Base-by-base conservation (phyloP, 1,140 invertebrate species). In the Drosophila tani region DNA sequence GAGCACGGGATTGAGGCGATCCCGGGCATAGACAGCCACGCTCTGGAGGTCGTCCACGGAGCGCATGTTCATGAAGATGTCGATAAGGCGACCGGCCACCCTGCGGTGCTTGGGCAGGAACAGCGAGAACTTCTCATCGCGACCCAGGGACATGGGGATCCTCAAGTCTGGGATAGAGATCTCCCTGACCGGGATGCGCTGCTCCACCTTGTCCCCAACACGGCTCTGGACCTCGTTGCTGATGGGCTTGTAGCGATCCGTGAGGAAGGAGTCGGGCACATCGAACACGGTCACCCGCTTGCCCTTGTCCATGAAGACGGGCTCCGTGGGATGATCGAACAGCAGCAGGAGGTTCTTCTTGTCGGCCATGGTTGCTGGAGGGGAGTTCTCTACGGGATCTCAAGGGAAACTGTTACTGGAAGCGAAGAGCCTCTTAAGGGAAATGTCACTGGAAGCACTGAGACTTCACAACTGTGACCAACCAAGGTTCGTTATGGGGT, bases 241-340 rank as follows among this genome's bases (percentile, higher is more conserved):
- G 0, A 95, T 92, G 0, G 93, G 75, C 35, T 94, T 94, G 76
- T 96, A 96, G 65, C 95, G 94, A 12, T 96, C 95, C n/a, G 94
- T 94, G 94, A 94, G 92, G 75, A 93, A 95, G 58, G 93, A 92
- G 8, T 94, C 79, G 2, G 96, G 96, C 14, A 96, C 92, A 71
- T 96, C 93, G 79, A 96, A 96, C 11, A 94, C 94, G 8, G 94
- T 91, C 46, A 94, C 94, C 27, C 51, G 68, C 5, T 95, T 93
- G 45, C 95, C 96, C 92, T 96, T 96, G 40, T 95, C 94, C 79
- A 96, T 94, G 87, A 96, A 96, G 46, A 96, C 94, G 1, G 96
- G 96, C 91, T 97, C 96, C 19, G 94, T 93, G 6, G 96, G 96
- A 11, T 96, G 95, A 91, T 97, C 96, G 92, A 96, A 97, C 40